phyloP scores from a whole-genome alignment of 2,888 invertebrate genomes.

The Hirtodrosophila trivittata region DNA sequence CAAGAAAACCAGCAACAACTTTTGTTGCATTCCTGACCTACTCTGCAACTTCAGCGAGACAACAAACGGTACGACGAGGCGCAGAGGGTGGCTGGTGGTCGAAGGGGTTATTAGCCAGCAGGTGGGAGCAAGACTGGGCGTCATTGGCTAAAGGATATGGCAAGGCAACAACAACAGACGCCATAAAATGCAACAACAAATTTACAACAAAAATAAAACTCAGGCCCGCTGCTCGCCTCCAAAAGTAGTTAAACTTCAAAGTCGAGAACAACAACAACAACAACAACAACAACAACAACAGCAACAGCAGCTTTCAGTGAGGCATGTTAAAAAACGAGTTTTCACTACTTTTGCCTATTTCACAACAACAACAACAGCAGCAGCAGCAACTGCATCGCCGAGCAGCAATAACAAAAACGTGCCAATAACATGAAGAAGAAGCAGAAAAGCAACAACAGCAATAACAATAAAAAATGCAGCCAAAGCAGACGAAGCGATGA shows the following conservation, averaged over 20 bases:
- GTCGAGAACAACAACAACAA: slow-evolving; percentile 42
- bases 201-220: slow-evolving; percentile 18
- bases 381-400: slow-evolving; percentile 7
- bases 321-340: slow-evolving; percentile 64
- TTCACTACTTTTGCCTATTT: slow-evolving; percentile 77
- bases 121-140: slow-evolving; percentile 38
- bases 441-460: slow-evolving; percentile 3
- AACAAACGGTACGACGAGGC: slow-evolving; percentile 28
- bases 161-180: slow-evolving; percentile 42
- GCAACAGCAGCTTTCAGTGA: slow-evolving; percentile 22
- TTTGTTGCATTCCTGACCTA: slow-evolving; percentile 72
- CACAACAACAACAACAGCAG: slow-evolving; percentile 42
- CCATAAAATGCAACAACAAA: slow-evolving; percentile 32
- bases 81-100: neutral
- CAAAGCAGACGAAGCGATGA: slow-evolving; percentile 31
- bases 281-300: slow-evolving; percentile 24
- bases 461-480: slow-evolving; percentile 18
- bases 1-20: slow-evolving; percentile 41
- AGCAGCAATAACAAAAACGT: slow-evolving; percentile 32
- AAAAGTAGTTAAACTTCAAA: slow-evolving; percentile 76
- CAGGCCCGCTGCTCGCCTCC: slow-evolving; percentile 52
- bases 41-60: slow-evolving; percentile 60
- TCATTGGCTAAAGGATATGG: slow-evolving; percentile 67
- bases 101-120: neutral
- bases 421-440: slow-evolving; percentile 36